Conservation (phyloP, 2,888 invertebrate genomes). For the Zaprionus bogoriensis region DNA sequence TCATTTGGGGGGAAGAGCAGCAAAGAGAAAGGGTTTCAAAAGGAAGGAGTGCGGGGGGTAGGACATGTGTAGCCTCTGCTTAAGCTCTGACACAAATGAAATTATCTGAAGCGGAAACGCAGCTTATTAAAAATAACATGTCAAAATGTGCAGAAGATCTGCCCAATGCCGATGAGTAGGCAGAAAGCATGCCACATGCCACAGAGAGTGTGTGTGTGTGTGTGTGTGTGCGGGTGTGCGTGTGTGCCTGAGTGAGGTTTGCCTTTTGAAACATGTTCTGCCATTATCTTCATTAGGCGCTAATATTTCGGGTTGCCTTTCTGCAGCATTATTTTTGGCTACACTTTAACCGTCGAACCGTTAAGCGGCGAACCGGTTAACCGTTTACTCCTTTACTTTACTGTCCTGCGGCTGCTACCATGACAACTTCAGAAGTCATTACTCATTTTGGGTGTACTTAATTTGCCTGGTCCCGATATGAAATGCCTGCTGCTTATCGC, state of each 20-base stretch:
- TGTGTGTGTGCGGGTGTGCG: slow-evolving; percentile 1
- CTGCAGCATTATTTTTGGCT: slow-evolving; percentile 35
- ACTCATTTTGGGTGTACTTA: slow-evolving; percentile 77
- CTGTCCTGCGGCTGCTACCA: slow-evolving; percentile 18
- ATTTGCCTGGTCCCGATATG: slow-evolving; percentile 68
- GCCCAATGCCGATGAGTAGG: slow-evolving; percentile 38
- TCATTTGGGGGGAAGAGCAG: slow-evolving; percentile 39
- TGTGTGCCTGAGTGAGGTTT: slow-evolving; percentile 18
- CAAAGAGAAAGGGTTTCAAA: not conserved
- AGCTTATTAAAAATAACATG: slow-evolving; percentile 75
- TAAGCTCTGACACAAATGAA: slow-evolving; percentile 52
- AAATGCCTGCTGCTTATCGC: slow-evolving; percentile 43
- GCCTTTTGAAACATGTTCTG: slow-evolving; percentile 54
- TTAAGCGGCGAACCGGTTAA: too few relatives aligned
- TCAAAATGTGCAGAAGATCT: slow-evolving; percentile 54
- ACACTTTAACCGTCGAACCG: too few relatives aligned
- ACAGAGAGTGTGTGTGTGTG: not conserved
- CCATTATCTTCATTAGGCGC: slow-evolving; percentile 78
- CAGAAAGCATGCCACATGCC: not conserved
- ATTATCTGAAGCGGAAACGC: slow-evolving; percentile 52
- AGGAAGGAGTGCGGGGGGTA: not conserved
- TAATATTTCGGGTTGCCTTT: slow-evolving; percentile 50
- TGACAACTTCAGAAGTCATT: slow-evolving; percentile 76
- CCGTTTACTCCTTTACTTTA: slow-evolving; percentile 17
- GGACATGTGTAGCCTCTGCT: slow-evolving; percentile 1